Percentiles rank a stretch among this genome's conserved stretches.
phyloP scores from a whole-genome alignment of 2,888 invertebrate genomes.

The Eurois occulta region DNA sequence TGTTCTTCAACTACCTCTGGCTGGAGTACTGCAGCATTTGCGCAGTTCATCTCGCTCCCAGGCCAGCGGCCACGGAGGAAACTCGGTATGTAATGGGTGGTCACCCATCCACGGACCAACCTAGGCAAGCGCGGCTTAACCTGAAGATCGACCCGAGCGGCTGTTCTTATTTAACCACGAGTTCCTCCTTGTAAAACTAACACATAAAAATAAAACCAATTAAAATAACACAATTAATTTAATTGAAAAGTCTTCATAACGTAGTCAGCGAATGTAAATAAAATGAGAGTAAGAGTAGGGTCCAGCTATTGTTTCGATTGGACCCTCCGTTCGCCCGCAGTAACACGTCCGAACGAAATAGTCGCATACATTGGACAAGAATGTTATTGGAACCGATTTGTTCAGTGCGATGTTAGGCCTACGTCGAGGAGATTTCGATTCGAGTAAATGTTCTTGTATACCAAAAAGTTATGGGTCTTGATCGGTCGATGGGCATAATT shows the following conservation, averaged over 20 bases:
- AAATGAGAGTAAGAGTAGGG: slow-evolving; percentile 34
- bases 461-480: neutral
- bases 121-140: too few relatives aligned
- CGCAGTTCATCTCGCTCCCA: too few relatives aligned
- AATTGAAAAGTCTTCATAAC: slow-evolving; percentile 16
- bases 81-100: too few relatives aligned
- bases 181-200: too few relatives aligned
- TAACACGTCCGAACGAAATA: slow-evolving; percentile 50
- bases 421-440: slow-evolving; percentile 20
- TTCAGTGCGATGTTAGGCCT: slow-evolving; percentile 14
- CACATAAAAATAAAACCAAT: neutral
- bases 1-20: too few relatives aligned
- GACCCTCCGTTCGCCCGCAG: slow-evolving; percentile 21
- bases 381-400: slow-evolving; percentile 45
- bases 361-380: slow-evolving; percentile 29
- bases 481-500: neutral
- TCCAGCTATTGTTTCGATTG: slow-evolving; percentile 25
- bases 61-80: too few relatives aligned
- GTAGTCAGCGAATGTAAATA: slow-evolving; percentile 51
- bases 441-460: slow-evolving; percentile 1
- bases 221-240: slow-evolving; percentile 45
- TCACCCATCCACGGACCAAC: too few relatives aligned
- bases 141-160: too few relatives aligned
- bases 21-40: too few relatives aligned
- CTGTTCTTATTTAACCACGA: too few relatives aligned